Percentiles rank a stretch among this genome's conserved stretches.
phyloP scores from a whole-genome alignment of 2,797 vertebrate genomes.

The Danio tinwini region DNA sequence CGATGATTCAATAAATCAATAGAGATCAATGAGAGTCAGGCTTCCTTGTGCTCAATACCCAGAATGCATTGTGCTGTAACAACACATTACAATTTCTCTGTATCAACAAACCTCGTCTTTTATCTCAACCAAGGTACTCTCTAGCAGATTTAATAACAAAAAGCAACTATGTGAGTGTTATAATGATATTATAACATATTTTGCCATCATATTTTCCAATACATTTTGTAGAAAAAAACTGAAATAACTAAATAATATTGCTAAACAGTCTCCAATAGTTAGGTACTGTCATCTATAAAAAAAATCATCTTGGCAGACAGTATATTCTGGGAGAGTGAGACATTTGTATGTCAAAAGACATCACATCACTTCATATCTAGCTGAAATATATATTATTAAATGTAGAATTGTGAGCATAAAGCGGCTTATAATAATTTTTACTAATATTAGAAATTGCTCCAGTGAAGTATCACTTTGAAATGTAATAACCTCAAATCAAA shows the following conservation, averaged over 20 bases:
- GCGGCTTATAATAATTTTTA: neutral
- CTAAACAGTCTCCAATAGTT: neutral
- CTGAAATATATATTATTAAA: slow-evolving; percentile 15
- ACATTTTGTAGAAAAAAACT: too few relatives aligned
- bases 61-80: too few relatives aligned
- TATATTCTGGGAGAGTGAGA: neutral
- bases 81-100: too few relatives aligned
- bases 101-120: slow-evolving; percentile 1
- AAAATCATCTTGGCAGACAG: neutral
- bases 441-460: neutral
- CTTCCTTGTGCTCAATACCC: too few relatives aligned
- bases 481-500: too few relatives aligned
- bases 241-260: neutral
- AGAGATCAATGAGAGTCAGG: too few relatives aligned
- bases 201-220: neutral
- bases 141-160: neutral
- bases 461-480: neutral
- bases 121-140: neutral
- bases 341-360: too few relatives aligned
- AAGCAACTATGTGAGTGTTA: neutral
- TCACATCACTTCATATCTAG: neutral
- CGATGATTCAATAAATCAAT: too few relatives aligned
- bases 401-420: neutral
- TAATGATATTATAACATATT: neutral
- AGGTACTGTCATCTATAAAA: neutral